These are phyloP conservation scores for Bursaphelenchus okinawaensis DNA, from an alignment of 2,888 invertebrate genomes.

Conservation along the genomic window DNA sequence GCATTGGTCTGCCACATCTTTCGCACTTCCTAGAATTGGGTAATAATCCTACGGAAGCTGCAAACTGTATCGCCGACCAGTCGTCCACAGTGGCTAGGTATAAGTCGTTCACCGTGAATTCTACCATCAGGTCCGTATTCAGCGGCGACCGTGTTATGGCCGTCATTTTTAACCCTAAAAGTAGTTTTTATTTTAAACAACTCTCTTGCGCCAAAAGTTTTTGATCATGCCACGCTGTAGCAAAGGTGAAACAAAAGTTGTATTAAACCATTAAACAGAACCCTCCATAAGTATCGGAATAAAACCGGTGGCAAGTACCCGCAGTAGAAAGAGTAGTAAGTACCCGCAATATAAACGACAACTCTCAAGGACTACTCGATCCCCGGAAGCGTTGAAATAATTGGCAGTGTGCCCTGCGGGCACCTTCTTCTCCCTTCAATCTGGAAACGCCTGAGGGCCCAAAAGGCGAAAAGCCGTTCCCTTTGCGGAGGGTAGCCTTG, in stretches of 20 bases:
- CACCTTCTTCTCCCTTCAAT: neutral
- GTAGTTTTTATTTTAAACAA: too few relatives aligned
- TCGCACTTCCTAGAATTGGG: constrained; percentile 11
- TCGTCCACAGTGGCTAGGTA: constrained; percentile 7
- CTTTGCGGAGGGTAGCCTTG: neutral
- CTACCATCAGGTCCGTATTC: neutral
- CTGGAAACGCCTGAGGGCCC: too few relatives aligned
- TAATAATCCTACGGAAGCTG: constrained; percentile 9
- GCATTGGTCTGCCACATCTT: constrained; percentile 6
- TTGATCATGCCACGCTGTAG: too few relatives aligned
- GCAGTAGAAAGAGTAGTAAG: too few relatives aligned
- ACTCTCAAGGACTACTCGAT: too few relatives aligned
- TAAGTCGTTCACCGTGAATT: constrained; percentile 6
- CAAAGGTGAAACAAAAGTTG: too few relatives aligned
- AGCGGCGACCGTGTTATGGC: neutral
- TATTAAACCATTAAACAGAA: too few relatives aligned
- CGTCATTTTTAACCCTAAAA: neutral
- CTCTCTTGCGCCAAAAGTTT: too few relatives aligned
- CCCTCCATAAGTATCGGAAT: too few relatives aligned
- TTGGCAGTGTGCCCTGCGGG: neutral
- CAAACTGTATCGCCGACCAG: constrained; percentile 9
- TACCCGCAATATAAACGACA: too few relatives aligned
- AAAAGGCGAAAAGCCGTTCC: too few relatives aligned
- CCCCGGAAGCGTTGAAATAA: neutral
- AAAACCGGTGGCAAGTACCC: too few relatives aligned